These are phyloP conservation scores for Drosophila kepulauana DNA, from an alignment of 1,140 invertebrate species.

Conservation along the genomic window DNA sequence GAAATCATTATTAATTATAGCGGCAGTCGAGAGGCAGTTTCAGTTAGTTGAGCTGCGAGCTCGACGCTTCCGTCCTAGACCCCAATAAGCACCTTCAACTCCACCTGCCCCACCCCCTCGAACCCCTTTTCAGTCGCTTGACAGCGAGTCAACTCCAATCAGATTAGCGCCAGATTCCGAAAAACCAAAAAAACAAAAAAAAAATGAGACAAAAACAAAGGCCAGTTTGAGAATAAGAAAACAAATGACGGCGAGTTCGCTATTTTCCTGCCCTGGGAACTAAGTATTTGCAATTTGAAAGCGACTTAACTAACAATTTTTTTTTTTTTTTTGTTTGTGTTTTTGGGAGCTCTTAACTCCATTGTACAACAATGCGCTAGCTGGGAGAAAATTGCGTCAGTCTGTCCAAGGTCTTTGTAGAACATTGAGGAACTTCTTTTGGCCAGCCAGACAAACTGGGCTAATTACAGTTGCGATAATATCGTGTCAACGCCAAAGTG, in stretches of 20 bases:
- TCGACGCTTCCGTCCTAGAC: constrained; percentile 71
- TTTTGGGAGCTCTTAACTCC: not conserved
- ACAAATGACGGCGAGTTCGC: not conserved
- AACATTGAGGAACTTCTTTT: constrained; percentile 13
- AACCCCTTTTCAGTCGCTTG: not conserved
- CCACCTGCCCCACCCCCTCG: not conserved
- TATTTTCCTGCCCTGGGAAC: constrained; percentile 62
- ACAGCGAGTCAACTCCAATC: constrained; percentile 35
- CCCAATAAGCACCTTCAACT: constrained; percentile 53
- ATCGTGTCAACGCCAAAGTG: not conserved
- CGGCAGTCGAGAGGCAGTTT: constrained; percentile 50
- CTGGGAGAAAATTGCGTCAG: constrained; percentile 52
- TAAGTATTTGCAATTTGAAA: constrained; percentile 64
- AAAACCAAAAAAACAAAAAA: constrained; percentile 8
- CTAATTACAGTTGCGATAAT: constrained; percentile 6
- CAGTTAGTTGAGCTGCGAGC: not conserved
- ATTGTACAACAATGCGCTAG: constrained; percentile 26
- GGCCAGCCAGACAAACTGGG: not conserved
- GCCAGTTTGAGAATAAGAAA: constrained; percentile 6
- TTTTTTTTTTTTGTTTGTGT: too few species aligned
- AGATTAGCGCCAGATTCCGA: constrained; percentile 38
- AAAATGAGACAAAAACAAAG: constrained; percentile 41
- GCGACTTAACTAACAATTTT: constrained; percentile 44
- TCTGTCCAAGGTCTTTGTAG: constrained; percentile 4
- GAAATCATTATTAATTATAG: constrained; percentile 83